Base-by-base conservation (phyloP, 2,797 vertebrate species). In the Gadopsis bispinosus region DNA sequence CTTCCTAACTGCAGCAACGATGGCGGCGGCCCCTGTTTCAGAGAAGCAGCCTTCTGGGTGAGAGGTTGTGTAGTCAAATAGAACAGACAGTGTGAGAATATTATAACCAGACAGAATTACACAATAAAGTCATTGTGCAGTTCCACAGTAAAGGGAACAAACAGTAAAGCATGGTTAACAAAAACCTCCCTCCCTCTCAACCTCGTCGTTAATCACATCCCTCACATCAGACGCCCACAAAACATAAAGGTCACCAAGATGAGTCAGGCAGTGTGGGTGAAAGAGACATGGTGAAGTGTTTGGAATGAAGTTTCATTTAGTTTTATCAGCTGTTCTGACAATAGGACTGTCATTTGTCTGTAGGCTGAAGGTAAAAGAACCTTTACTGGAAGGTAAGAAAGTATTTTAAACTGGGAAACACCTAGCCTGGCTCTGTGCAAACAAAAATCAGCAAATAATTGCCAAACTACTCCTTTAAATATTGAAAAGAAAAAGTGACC, bases 211-310 rank as follows among this genome's bases (percentile, higher is more conserved):
- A 80, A 79, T 77, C 76, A 81, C 68, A 12, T 75, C 55, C 47
- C 41, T 75, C 63, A 13, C 58, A 17, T 62, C 67, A 47, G 60
- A 73, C 43, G 1, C 19, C 29, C 73, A 43, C 11, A 51, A 0
- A 43, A 82, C 82, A 81, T 73, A 81, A 37, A 80, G 80, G 77
- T 87, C 77, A 69, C 50, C 0, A 0, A 1, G 68, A 75, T 48
- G 75, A 16, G 50, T 16, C 4, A 16, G 43, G 26, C 48, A 59
- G 43, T 4, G 17, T 17, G 50, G 14, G 5, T 3, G 16, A 31
- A 4, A n/a, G 56, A 47, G 8, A 26, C 26, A 26, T 26, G 26
- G 26, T 26, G 26, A 26, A 58, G 43, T 56, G 51, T 53, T 53
- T 43, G 16, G 35, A 33, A 53, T 16, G 5, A 6, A 33, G 1